phyloP scores from a whole-genome alignment of 2,888 invertebrate species.

The Tenthredo scrophulariae region DNA sequence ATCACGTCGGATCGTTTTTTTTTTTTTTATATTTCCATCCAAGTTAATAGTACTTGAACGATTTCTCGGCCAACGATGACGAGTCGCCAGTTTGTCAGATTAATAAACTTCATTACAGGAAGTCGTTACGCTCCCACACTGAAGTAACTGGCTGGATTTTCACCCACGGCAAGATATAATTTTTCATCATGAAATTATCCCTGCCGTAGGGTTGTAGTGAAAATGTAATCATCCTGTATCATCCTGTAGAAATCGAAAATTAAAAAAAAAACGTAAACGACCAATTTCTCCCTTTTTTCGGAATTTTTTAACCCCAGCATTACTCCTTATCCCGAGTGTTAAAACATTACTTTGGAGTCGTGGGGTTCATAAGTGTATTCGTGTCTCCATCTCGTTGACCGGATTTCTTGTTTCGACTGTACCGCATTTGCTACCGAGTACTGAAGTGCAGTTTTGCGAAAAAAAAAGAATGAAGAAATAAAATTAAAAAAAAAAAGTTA shows the following conservation, averaged over 20 bases:
- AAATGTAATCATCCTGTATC: not conserved
- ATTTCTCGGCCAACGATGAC: not conserved
- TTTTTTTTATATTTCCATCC: not conserved
- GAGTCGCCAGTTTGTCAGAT: not conserved
- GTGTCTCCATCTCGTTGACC: not conserved
- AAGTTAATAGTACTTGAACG: not conserved
- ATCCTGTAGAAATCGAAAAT: not conserved
- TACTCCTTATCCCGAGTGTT: too few relatives aligned
- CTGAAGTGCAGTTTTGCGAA: not conserved
- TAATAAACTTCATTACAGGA: constrained; percentile 1
- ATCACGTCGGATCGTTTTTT: not conserved
- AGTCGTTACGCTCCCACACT: constrained; percentile 16
- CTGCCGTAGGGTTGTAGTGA: not conserved
- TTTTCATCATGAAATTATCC: not conserved
- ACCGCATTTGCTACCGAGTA: not conserved
- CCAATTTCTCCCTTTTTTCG: too few relatives aligned
- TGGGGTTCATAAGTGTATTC: not conserved
- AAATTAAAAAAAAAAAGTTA: not conserved
- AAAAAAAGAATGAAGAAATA: not conserved
- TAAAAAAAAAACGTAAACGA: not conserved
- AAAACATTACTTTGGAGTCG: not conserved
- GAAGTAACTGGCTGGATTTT: not conserved
- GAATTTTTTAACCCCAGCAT: too few relatives aligned
- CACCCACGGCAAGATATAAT: not conserved
- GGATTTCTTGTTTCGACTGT: not conserved